phyloP scores from a whole-genome alignment of 1,140 invertebrate species.

The Ips nitidus region DNA sequence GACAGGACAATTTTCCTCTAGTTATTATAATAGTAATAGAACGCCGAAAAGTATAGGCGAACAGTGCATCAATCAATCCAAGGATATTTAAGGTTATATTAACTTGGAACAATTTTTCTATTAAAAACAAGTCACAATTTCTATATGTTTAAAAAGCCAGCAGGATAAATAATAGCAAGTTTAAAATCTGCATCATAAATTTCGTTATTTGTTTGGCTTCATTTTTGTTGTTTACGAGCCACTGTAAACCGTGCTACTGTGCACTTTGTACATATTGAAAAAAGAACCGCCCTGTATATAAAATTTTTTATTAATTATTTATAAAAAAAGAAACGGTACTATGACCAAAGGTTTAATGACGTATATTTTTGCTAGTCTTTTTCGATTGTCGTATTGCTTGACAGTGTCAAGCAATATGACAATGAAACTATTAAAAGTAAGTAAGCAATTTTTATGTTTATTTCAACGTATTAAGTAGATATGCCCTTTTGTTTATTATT shows the following conservation, averaged over 20 bases:
- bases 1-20: conserved; percentile 42
- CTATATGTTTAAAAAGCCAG: conserved; percentile 45
- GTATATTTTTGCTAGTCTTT: conserved; percentile 13
- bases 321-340: neutral
- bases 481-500: conserved; percentile 36
- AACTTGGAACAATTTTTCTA: no score
- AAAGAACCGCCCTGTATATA: conserved; percentile 43
- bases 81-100: no score
- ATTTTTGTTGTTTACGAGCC: conserved; percentile 38
- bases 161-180: conserved; percentile 46
- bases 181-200: conserved; percentile 49
- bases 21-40: conserved; percentile 26
- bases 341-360: conserved; percentile 48
- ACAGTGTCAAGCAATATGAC: neutral
- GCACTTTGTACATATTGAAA: conserved; percentile 41
- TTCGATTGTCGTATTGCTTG: conserved; percentile 45
- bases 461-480: conserved; percentile 47
- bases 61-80: conserved; percentile 49
- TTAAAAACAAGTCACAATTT: neutral
- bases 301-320: conserved; percentile 19
- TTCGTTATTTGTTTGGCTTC: conserved; percentile 37
- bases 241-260: conserved; percentile 49
- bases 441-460: neutral
- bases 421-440: no score
- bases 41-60: conserved; percentile 45